Percentiles rank a stretch among this genome's conserved stretches.
These are phyloP conservation scores for Pediacus dermestoides DNA, from an alignment of 2,888 invertebrate genomes.

Conservation along the genomic window DNA sequence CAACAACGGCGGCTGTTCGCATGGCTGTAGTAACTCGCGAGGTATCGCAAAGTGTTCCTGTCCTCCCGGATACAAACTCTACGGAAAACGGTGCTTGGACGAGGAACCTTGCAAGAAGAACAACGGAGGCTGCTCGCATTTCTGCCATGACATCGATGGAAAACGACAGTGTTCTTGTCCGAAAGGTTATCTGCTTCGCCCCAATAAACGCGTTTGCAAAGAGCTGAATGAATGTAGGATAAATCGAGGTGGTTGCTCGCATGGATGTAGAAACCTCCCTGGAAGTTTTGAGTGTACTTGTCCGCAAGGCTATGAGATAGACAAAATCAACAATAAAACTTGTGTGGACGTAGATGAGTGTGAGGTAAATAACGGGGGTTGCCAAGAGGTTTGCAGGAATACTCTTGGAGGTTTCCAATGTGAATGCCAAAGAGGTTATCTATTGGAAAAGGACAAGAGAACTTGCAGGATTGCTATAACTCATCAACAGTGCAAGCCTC, in stretches of 20 bases:
- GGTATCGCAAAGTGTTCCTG: constrained; percentile 56
- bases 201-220: constrained; percentile 48
- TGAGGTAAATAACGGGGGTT: constrained; percentile 42
- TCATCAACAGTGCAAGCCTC: constrained; percentile 32
- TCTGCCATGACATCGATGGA: constrained; percentile 46
- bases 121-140: constrained; percentile 52
- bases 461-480: constrained; percentile 28
- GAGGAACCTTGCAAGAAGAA: constrained; percentile 46
- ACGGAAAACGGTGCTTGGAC: constrained; percentile 46
- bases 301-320: constrained; percentile 47
- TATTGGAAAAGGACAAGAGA: constrained; percentile 32
- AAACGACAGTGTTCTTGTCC: constrained; percentile 56
- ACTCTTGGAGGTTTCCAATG: constrained; percentile 53
- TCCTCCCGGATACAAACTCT: constrained; percentile 35
- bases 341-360: constrained; percentile 51
- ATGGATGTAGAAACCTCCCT: constrained; percentile 56
- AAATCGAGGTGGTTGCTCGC: constrained; percentile 61
- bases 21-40: constrained; percentile 51
- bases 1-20: constrained; percentile 52
- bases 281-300: constrained; percentile 54
- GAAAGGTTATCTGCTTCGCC: constrained; percentile 49
- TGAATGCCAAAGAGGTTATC: constrained; percentile 49
- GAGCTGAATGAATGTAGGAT: constrained; percentile 58
- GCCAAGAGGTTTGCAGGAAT: constrained; percentile 53
- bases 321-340: constrained; percentile 35